Evolutionary conservation across 2,888 invertebrate genomes (phyloP).

Genomic region (Caenorhabditis plicata): DNA sequence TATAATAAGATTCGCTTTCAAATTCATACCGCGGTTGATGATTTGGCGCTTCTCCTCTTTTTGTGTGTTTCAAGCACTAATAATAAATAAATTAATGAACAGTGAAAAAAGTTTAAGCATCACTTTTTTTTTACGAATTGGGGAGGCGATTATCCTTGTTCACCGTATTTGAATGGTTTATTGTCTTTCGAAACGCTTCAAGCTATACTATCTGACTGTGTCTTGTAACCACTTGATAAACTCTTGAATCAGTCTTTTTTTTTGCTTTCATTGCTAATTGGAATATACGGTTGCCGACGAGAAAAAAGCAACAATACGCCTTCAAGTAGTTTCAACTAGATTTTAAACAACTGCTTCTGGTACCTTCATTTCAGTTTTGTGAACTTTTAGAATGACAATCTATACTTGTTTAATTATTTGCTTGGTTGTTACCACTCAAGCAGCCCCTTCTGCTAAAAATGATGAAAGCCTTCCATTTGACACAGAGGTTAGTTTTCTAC

Average conservation of each 20-base stretch:
- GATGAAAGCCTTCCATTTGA: constrained; percentile 21
- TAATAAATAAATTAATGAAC: too few relatives aligned
- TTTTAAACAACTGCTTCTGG: constrained; percentile 18
- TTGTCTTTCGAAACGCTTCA: constrained; percentile 1
- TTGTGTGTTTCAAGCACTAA: too few relatives aligned
- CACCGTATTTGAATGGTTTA: background rate
- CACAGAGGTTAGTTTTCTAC: constrained; percentile 12
- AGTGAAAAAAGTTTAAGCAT: too few relatives aligned
- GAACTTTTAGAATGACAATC: constrained; percentile 25
- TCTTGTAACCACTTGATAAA: constrained; percentile 16
- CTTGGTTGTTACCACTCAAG: too few relatives aligned
- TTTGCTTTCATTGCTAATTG: constrained; percentile 14
- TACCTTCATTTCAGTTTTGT: constrained; percentile 22
- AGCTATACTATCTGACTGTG: too few relatives aligned
- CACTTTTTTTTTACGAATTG: too few relatives aligned
- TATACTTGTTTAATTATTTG: constrained; percentile 10
- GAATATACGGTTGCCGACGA: too few relatives aligned
- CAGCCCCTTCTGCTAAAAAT: constrained; percentile 6
- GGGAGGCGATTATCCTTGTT: constrained; percentile 1
- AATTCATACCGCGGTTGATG: too few relatives aligned
- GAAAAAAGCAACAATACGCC: constrained; percentile 15
- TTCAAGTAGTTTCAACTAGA: constrained; percentile 27
- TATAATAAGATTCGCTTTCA: too few relatives aligned
- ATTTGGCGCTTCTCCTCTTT: constrained; percentile 5
- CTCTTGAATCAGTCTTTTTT: too few relatives aligned